Evolutionary conservation across 92 coral and sea anemone species (phyloP).

Genomic region (Micromussa lordhowensis): DNA sequence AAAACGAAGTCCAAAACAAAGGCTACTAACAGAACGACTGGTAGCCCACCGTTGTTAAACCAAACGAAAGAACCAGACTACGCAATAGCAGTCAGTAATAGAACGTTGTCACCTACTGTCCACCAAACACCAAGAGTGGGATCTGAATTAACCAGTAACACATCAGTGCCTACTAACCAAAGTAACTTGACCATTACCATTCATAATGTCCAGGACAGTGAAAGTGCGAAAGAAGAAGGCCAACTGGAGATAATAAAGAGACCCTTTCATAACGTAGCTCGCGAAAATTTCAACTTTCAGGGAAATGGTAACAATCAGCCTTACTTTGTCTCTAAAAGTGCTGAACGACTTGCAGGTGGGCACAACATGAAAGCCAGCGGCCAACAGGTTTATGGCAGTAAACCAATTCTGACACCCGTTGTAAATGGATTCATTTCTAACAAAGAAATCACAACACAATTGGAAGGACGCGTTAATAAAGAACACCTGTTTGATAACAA

Average conservation of each 20-base stretch:
- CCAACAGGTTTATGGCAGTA: background rate
- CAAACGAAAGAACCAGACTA: background rate
- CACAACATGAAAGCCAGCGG: background rate
- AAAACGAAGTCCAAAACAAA: background rate
- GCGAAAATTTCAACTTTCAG: background rate
- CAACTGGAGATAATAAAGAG: background rate
- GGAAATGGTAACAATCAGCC: background rate
- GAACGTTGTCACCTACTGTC: background rate
- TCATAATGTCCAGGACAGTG: background rate
- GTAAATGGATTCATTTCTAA: constrained; percentile 12
- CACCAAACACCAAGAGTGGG: background rate
- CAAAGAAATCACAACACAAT: background rate
- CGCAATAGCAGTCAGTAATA: background rate
- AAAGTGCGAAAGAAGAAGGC: background rate
- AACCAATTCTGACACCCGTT: background rate
- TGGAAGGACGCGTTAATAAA: background rate
- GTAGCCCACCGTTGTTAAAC: background rate
- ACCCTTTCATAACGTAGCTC: background rate
- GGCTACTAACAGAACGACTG: background rate
- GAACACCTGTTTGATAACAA: background rate
- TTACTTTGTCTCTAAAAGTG: background rate
- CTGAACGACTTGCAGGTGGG: background rate
- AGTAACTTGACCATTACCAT: background rate
- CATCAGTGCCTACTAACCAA: background rate
- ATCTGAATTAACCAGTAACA: background rate